phyloP scores from a whole-genome alignment of 2,113 vertebrate species.

The Mustelus asterias region DNA sequence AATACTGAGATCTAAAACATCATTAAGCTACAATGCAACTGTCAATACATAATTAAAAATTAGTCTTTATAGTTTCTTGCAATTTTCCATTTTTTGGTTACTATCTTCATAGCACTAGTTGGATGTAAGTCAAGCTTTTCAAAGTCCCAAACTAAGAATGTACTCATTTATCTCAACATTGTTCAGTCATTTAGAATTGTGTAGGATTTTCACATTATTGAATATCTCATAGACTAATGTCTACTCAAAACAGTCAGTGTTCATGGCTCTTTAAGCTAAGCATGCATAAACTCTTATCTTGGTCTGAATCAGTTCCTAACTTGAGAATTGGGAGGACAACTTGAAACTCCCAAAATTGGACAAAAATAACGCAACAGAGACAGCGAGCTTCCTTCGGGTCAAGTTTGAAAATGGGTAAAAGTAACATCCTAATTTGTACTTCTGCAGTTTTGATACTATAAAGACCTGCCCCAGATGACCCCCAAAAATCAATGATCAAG shows the following conservation, averaged over 20 bases:
- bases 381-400: background rate
- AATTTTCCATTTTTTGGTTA: background rate
- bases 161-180: background rate
- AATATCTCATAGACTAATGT: background rate
- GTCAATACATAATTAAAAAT: background rate
- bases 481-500: too few relatives aligned
- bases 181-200: background rate
- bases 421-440: background rate
- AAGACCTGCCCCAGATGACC: too few relatives aligned
- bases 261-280: background rate
- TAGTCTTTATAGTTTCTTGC: background rate
- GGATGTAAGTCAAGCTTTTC: background rate
- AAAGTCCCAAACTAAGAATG: background rate
- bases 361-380: background rate
- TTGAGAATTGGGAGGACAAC: background rate
- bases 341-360: background rate
- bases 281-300: background rate
- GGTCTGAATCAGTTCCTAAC: background rate
- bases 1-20: background rate
- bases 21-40: background rate
- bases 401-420: background rate
- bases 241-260: background rate
- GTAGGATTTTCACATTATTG: background rate
- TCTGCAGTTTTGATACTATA: background rate
- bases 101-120: background rate